Evolutionary conservation across 2,888 invertebrate species (phyloP), one percentile per base, ranked within the genome.

Genomic region (Lasioglossum villosulum): DNA sequence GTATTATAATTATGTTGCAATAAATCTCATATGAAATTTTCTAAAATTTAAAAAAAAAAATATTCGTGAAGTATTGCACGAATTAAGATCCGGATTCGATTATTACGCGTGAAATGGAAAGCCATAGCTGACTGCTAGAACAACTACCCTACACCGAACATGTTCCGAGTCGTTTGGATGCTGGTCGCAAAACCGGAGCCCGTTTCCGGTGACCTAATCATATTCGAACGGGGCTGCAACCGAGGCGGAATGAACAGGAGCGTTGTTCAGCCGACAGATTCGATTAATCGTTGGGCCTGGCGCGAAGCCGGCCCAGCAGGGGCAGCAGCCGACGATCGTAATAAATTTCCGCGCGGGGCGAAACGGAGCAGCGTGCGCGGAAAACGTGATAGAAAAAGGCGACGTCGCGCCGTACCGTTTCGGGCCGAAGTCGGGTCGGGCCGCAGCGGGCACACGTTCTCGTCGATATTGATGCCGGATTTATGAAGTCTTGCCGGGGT

Each of bases 391-490:
- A 90, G 82, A 82, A 84, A 83, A 81, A 80, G 82, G 52, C 75
- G 82, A 83, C 86, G 79, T 39, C 74, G 78, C 42, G 59, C 59
- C 59, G 27, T 12, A 14, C 59, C 12, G 56, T n/a, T n/a, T 27
- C 59, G 27, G 59, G 59, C 59, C 59, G 59, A 52, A 52, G 52
- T 52, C 4, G 52, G 52, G 23, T 3, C 52, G 23, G 52, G 52
- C 23, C 52, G 27, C 14, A 59, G 27, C 27, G 27, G 66, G 66
- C 86, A 82, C 91, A 88, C 89, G 89, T 90, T 90, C 82, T 76
- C 86, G 83, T 86, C 75, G 89, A 92, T 91, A 92, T 92, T 92
- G 92, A 92, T 90, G 91, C 77, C 83, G 90, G 92, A 93, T 93
- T 93, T 93, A 92, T 93, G 90, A 93, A 92, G 91, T 88, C 88